These are phyloP conservation scores for Salvelinus sp. DNA, from an alignment of 2,113 vertebrate genomes.

Conservation along the genomic window DNA sequence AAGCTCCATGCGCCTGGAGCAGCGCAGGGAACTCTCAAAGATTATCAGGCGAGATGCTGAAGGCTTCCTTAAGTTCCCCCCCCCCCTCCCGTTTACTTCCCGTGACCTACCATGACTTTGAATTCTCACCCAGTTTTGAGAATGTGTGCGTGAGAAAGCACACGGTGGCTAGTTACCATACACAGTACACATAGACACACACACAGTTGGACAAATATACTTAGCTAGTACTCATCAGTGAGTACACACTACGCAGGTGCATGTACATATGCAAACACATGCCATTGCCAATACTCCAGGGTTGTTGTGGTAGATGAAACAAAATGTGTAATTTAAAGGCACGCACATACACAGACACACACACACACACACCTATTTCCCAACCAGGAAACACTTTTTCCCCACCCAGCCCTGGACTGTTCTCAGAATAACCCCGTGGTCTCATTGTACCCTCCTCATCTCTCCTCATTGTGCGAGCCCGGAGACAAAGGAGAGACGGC, in stretches of 20 bases:
- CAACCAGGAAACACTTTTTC: slow-evolving; percentile 44
- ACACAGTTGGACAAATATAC: slow-evolving; percentile 7
- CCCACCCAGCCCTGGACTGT: slow-evolving; percentile 6
- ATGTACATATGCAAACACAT: neutral
- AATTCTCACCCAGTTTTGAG: slow-evolving; percentile 1
- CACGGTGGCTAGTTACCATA: neutral
- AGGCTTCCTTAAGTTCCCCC: neutral
- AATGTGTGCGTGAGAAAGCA: neutral
- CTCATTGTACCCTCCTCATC: slow-evolving; percentile 38
- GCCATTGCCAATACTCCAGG: neutral
- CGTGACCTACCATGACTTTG: neutral
- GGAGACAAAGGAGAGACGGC: slow-evolving; percentile 28
- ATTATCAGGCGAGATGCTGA: slow-evolving; percentile 21
- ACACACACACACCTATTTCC: slow-evolving; percentile 8
- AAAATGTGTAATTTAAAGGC: neutral
- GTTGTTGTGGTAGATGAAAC: neutral
- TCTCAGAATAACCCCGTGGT: slow-evolving; percentile 32
- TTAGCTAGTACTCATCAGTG: neutral
- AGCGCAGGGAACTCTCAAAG: slow-evolving; percentile 1
- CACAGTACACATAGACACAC: neutral
- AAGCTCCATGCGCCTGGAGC: slow-evolving; percentile 8
- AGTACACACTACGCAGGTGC: neutral
- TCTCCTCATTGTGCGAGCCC: slow-evolving; percentile 16
- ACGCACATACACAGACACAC: neutral
- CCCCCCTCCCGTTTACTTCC: neutral